Conservation (phyloP, 2,888 invertebrate genomes). For the Timema podura region DNA sequence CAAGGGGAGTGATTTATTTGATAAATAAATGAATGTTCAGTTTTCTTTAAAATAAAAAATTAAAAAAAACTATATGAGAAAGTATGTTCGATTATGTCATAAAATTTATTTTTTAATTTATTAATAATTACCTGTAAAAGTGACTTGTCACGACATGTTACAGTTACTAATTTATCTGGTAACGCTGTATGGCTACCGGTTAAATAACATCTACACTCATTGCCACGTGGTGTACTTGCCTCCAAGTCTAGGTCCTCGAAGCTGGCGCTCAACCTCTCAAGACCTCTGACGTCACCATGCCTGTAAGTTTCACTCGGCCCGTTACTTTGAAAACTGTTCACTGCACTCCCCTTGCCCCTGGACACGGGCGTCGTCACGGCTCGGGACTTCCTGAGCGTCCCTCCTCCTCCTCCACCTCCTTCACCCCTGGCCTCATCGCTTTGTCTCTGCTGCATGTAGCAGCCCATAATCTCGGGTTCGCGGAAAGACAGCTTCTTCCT, state of each 20-base stretch:
- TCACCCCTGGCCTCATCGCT: constrained; percentile 20
- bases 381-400: constrained; percentile 38
- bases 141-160: too few relatives aligned
- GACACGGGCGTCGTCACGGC: constrained; percentile 38
- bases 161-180: too few relatives aligned
- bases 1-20: too few relatives aligned
- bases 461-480: constrained; percentile 70
- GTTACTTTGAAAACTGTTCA: constrained; percentile 36
- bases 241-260: constrained; percentile 55
- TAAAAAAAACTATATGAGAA: too few relatives aligned
- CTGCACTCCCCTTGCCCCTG: constrained; percentile 21
- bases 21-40: too few relatives aligned
- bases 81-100: too few relatives aligned
- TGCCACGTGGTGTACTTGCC: constrained; percentile 35
- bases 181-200: too few relatives aligned
- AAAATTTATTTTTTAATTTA: too few relatives aligned
- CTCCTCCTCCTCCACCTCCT: constrained; percentile 30
- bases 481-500: constrained; percentile 84
- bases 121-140: too few relatives aligned
- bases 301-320: constrained; percentile 38
- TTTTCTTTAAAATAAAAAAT: too few relatives aligned
- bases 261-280: constrained; percentile 43
- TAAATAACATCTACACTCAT: too few relatives aligned
- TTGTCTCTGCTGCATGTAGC: constrained; percentile 42
- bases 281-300: constrained; percentile 36